Evolutionary conservation across 2,888 invertebrate species (phyloP).

Genomic region (Branchipolynoe longqiensis): DNA sequence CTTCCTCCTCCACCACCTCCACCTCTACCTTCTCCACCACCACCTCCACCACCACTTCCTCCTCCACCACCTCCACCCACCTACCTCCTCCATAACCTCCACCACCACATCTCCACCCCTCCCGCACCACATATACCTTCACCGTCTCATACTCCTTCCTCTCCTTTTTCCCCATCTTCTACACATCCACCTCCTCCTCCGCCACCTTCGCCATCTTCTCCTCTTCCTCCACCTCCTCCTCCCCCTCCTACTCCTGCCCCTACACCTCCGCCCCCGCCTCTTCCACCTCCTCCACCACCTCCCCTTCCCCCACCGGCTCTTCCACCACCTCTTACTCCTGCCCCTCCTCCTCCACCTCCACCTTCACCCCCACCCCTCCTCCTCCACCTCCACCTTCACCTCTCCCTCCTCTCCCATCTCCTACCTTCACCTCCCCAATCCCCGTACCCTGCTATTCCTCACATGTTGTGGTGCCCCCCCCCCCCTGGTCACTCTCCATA

Average conservation of each 20-base stretch:
- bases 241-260: background rate
- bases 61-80: too few species aligned
- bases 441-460: too few species aligned
- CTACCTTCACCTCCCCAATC: background rate
- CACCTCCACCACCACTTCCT: too few species aligned
- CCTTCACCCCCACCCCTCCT: background rate
- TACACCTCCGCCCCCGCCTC: background rate
- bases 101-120: too few species aligned
- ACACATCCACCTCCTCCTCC: background rate
- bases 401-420: background rate
- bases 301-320: background rate
- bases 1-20: too few species aligned
- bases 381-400: background rate
- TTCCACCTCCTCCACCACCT: background rate
- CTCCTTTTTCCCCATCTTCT: background rate
- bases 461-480: too few species aligned
- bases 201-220: background rate
- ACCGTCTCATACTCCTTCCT: background rate
- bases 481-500: too few species aligned
- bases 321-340: background rate
- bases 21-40: too few species aligned
- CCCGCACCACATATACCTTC: too few species aligned
- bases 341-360: background rate
- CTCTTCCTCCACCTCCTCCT: background rate
- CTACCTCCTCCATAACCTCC: too few species aligned